A percentile compares a stretch with the other conserved stretches of the same genome.
Conservation (phyloP, 2,888 invertebrate species). For the Rhaphigaster nebulosa region DNA sequence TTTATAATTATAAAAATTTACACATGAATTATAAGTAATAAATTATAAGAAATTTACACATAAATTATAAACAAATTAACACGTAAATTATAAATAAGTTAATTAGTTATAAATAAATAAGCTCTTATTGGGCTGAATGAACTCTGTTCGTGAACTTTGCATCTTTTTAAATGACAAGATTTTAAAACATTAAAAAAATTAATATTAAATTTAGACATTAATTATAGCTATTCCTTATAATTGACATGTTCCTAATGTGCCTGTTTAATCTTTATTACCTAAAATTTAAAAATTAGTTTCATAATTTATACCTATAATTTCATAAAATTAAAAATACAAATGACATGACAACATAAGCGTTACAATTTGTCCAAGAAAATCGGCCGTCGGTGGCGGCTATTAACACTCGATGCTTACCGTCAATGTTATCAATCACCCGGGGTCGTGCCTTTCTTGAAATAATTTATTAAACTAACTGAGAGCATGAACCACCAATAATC, state of each 20-base stretch:
- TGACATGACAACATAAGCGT: background rate
- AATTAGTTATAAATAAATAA: too few relatives aligned
- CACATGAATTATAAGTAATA: too few relatives aligned
- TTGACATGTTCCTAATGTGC: background rate
- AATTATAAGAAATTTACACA: too few relatives aligned
- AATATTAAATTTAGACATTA: background rate
- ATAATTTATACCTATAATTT: background rate
- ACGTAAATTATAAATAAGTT: too few relatives aligned
- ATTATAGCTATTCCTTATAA: background rate
- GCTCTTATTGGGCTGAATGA: too few relatives aligned
- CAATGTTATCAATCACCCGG: constrained; percentile 32
- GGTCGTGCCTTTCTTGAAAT: background rate
- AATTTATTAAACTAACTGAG: constrained; percentile 45
- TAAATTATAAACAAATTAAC: too few relatives aligned
- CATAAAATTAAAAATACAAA: background rate
- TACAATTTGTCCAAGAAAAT: background rate
- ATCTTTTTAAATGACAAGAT: too few relatives aligned
- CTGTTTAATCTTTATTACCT: background rate
- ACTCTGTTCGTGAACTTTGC: too few relatives aligned
- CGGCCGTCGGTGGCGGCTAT: background rate
- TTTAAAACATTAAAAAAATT: too few relatives aligned
- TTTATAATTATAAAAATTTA: too few relatives aligned
- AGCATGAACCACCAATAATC: constrained; percentile 51
- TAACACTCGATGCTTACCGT: constrained; percentile 1
- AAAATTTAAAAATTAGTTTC: background rate